These are phyloP conservation scores for Neoitamus cyanurus DNA, from an alignment of 2,888 invertebrate species.

Conservation along the genomic window DNA sequence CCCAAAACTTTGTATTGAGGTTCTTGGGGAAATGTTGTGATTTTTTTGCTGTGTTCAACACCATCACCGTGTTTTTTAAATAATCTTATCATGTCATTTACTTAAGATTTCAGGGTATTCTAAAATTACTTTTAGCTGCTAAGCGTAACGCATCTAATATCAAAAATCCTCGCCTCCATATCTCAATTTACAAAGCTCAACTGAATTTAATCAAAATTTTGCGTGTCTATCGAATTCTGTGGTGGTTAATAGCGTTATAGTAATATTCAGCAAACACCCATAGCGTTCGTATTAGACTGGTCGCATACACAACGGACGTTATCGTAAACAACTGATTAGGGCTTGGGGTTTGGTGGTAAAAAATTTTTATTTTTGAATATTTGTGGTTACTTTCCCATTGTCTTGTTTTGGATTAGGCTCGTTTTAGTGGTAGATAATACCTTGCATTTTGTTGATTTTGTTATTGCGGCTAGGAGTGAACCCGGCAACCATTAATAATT, in stretches of 20 bases:
- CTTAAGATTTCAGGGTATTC: constrained; percentile 25
- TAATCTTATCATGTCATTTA: constrained; percentile 54
- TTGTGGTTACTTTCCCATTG: constrained; percentile 34
- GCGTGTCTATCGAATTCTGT: constrained; percentile 39
- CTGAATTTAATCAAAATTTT: constrained; percentile 3
- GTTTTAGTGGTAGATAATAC: constrained; percentile 28
- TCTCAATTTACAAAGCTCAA: constrained; percentile 29
- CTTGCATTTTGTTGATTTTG: constrained; percentile 17
- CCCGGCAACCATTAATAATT: constrained; percentile 33
- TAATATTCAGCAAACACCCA: constrained; percentile 35
- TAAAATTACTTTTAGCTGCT: constrained; percentile 18
- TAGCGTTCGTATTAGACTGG: not conserved
- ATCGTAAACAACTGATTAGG: constrained; percentile 4
- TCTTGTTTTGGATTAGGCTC: constrained; percentile 46
- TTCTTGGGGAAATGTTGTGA: constrained; percentile 55
- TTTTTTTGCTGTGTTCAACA: constrained; percentile 58
- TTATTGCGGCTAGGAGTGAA: constrained; percentile 28
- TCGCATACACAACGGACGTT: not conserved
- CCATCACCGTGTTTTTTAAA: constrained; percentile 60
- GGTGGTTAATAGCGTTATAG: constrained; percentile 40
- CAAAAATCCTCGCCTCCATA: constrained; percentile 22
- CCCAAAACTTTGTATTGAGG: constrained; percentile 62
- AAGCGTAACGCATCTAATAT: constrained; percentile 19
- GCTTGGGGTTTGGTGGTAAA: not conserved
- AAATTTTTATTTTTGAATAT: constrained; percentile 36